These are phyloP conservation scores for Scyliorhinus canicula DNA, from an alignment of 2,797 vertebrate species.

Conservation along the genomic window DNA sequence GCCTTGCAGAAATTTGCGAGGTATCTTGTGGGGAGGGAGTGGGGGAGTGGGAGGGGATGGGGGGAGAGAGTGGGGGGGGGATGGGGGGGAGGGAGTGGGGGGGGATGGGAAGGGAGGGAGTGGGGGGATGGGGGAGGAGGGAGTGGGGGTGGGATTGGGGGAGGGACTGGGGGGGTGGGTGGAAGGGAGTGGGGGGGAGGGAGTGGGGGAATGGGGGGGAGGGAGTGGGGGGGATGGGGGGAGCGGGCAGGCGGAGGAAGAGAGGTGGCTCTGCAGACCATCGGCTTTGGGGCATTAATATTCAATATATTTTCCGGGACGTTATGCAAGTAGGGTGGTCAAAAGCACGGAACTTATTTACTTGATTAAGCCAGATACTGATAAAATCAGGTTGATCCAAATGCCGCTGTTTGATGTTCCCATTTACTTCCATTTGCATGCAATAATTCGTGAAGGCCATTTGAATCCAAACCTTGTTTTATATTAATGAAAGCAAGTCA, in stretches of 20 bases:
- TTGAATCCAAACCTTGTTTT: background rate
- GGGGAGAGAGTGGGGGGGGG: too few relatives aligned
- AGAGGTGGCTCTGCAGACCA: background rate
- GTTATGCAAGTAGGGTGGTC: background rate
- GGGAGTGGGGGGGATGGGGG: too few relatives aligned
- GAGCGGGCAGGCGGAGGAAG: too few relatives aligned
- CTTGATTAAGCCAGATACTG: background rate
- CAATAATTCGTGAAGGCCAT: background rate
- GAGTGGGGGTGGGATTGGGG: too few relatives aligned
- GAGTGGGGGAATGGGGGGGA: too few relatives aligned
- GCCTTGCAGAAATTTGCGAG: background rate
- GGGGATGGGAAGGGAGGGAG: too few relatives aligned
- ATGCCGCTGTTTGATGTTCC: background rate
- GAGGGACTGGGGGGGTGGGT: too few relatives aligned
- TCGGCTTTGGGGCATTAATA: background rate
- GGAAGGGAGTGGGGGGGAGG: too few relatives aligned
- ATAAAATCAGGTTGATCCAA: background rate
- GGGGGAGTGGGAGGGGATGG: too few relatives aligned
- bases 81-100: too few relatives aligned
- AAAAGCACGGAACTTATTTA: background rate
- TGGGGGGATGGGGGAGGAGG: too few relatives aligned
- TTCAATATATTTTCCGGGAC: background rate
- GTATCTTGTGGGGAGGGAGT: background rate
- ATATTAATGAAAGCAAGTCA: background rate
- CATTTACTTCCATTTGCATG: too few relatives aligned